Percentiles rank a stretch among this genome's conserved stretches.
Evolutionary conservation across 2,113 vertebrate genomes (phyloP).

Genomic region (Pangasianodon gigas): DNA sequence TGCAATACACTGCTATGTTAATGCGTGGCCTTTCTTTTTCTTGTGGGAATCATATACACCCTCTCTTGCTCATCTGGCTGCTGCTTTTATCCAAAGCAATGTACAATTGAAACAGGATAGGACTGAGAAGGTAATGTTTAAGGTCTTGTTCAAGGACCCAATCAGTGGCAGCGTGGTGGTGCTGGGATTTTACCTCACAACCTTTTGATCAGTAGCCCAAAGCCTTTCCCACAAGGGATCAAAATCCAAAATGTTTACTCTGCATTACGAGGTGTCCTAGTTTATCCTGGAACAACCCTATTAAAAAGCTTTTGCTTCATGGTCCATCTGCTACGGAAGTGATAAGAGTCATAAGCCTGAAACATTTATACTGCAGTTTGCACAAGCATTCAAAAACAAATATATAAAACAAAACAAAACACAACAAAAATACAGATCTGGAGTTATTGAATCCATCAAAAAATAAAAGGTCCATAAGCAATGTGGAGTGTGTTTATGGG

Average conservation of each 20-base stretch:
- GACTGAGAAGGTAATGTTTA: background rate
- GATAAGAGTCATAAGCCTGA: constrained; percentile 2
- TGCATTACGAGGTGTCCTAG: constrained; percentile 10
- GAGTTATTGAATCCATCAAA: background rate
- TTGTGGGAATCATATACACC: background rate
- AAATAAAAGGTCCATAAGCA: background rate
- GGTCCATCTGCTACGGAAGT: constrained; percentile 1
- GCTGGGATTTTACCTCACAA: constrained; percentile 2
- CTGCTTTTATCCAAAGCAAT: background rate
- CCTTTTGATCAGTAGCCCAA: background rate
- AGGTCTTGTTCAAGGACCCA: background rate
- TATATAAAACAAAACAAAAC: constrained; percentile 2
- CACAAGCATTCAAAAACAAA: constrained; percentile 27
- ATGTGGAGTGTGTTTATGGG: constrained; percentile 18
- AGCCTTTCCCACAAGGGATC: background rate
- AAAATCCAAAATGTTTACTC: background rate
- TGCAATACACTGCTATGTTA: background rate
- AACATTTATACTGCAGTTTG: constrained; percentile 36
- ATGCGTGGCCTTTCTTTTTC: background rate
- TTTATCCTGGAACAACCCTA: constrained; percentile 4
- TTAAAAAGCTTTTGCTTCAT: background rate
- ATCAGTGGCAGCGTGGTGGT: background rate
- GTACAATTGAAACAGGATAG: background rate
- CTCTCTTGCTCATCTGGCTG: background rate
- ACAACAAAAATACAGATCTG: constrained; percentile 14